Conservation (phyloP, 2,797 vertebrate genomes). For the Rhadinocentrus ornatus region DNA sequence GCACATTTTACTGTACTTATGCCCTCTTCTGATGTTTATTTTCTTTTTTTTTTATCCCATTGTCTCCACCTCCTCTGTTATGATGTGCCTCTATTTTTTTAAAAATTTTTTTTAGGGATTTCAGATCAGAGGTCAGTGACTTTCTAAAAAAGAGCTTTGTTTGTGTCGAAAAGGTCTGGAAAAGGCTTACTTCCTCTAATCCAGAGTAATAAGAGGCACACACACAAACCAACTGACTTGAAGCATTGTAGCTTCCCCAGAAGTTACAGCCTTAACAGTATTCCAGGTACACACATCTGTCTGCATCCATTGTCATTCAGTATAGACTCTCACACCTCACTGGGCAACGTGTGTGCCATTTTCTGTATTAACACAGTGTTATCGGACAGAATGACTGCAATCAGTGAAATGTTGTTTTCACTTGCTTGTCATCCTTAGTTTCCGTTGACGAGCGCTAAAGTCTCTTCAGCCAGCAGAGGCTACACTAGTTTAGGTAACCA, state of each 20-base stretch:
- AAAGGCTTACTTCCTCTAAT: slow-evolving; percentile 64
- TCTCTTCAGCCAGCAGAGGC: background rate
- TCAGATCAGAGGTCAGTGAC: slow-evolving; percentile 55
- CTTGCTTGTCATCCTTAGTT: background rate
- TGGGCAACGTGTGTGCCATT: background rate
- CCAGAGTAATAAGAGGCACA: slow-evolving; percentile 10
- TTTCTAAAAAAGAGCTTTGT: slow-evolving; percentile 62
- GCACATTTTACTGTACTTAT: background rate
- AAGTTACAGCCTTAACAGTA: slow-evolving; percentile 47
- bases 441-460: background rate
- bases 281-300: slow-evolving; percentile 52
- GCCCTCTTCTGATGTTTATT: slow-evolving; percentile 1
- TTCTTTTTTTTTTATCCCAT: background rate
- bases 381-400: background rate
- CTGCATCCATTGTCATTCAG: background rate
- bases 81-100: slow-evolving; percentile 27
- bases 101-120: slow-evolving; percentile 22
- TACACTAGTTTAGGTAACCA: background rate
- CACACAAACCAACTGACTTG: slow-evolving; percentile 16
- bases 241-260: slow-evolving; percentile 42
- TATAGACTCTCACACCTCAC: background rate
- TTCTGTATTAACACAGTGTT: background rate
- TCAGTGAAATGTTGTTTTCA: background rate
- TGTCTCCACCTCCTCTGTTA: slow-evolving; percentile 20
- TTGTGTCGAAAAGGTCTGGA: slow-evolving; percentile 42